Percentiles rank a stretch among this genome's conserved stretches.
Conservation (phyloP, 2,113 vertebrate genomes). For the Gulo gulo region DNA sequence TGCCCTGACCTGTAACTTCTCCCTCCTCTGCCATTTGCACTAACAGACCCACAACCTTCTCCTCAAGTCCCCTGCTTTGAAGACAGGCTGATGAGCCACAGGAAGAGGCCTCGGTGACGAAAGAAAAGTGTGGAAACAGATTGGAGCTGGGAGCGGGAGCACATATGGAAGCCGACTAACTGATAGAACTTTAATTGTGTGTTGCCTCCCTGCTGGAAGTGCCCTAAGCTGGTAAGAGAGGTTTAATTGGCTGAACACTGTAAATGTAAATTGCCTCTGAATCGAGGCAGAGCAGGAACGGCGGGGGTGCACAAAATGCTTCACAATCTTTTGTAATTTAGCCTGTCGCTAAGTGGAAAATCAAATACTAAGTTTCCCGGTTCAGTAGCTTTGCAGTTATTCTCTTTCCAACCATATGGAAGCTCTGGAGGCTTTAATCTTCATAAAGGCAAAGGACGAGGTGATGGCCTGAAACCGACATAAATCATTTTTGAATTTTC, state of each 20-base stretch:
- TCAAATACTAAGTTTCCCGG: conserved; percentile 47
- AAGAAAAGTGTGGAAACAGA: conserved; percentile 40
- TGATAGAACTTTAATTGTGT: conserved; percentile 38
- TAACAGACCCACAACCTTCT: neutral
- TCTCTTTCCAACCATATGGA: conserved; percentile 52
- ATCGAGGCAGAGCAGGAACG: neutral
- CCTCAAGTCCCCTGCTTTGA: neutral
- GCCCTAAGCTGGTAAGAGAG: conserved; percentile 39
- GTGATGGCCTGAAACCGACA: conserved; percentile 14
- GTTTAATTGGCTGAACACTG: conserved; percentile 53
- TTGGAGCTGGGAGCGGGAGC: neutral
- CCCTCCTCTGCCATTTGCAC: neutral
- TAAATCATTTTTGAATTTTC: conserved; percentile 36
- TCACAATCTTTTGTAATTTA: conserved; percentile 29
- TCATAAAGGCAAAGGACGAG: neutral
- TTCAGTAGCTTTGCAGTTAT: conserved; percentile 28
- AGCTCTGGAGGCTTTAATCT: conserved; percentile 46
- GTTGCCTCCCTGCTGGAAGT: conserved; percentile 16
- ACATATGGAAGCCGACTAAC: conserved; percentile 34
- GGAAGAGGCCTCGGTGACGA: neutral
- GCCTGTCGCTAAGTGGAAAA: conserved; percentile 56
- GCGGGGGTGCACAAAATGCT: neutral
- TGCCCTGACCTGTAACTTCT: neutral
- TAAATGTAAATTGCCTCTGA: neutral
- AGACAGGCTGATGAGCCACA: conserved; percentile 48